Conservation (phyloP, 1,140 invertebrate species). For the Dryas iulia region DNA sequence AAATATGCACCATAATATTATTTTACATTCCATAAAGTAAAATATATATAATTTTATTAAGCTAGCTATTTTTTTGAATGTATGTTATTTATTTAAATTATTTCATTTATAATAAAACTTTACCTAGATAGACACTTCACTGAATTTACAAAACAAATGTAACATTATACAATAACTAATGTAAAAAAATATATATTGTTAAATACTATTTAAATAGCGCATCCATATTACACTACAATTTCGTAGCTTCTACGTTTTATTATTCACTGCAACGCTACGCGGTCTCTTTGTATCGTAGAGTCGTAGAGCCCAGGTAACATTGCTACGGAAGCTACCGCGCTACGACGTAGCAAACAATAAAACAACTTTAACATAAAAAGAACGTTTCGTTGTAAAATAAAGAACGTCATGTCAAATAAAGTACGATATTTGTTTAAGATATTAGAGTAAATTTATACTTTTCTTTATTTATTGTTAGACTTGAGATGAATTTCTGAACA, state of each 20-base stretch:
- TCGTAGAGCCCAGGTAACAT: conserved; percentile 48
- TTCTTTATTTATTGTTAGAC: too few species aligned
- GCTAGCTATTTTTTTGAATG: too few species aligned
- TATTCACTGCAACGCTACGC: conserved; percentile 39
- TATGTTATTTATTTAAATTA: too few species aligned
- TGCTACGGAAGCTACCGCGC: conserved; percentile 23
- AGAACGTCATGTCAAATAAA: not conserved
- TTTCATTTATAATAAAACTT: too few species aligned
- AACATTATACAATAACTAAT: too few species aligned
- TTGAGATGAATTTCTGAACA: too few species aligned
- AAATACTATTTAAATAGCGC: conserved; percentile 12
- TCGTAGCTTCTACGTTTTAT: conserved; percentile 23
- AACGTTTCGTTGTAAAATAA: not conserved
- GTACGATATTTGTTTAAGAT: not conserved
- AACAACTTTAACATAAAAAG: not conserved
- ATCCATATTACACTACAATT: conserved; percentile 29
- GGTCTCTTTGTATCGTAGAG: conserved; percentile 50
- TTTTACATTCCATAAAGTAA: too few species aligned
- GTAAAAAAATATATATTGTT: too few species aligned
- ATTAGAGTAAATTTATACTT: not conserved
- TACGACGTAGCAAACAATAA: conserved; percentile 26
- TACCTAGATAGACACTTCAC: too few species aligned
- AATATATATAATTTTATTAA: too few species aligned
- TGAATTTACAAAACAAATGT: too few species aligned
- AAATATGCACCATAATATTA: too few species aligned